phyloP scores from a whole-genome alignment of 2,888 invertebrate species.

The Synergus gifuensis region DNA sequence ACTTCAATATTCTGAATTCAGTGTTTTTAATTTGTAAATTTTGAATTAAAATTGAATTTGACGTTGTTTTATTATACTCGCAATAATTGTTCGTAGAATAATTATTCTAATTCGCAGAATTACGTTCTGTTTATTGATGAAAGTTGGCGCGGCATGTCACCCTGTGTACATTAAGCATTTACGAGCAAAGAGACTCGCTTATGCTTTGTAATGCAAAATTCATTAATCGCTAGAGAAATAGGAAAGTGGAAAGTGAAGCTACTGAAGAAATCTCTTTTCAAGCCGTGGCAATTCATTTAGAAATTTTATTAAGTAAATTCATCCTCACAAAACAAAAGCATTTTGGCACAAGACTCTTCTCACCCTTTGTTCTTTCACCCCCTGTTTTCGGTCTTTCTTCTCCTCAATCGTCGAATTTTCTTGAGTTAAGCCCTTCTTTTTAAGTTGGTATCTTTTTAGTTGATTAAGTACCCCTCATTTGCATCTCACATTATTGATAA shows the following conservation, averaged over 20 bases:
- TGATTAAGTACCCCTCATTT: too few relatives aligned
- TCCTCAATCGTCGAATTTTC: not conserved
- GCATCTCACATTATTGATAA: too few relatives aligned
- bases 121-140: conserved; percentile 53
- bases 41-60: not conserved
- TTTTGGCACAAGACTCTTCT: conserved; percentile 37
- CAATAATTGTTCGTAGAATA: conserved; percentile 42
- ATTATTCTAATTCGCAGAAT: conserved; percentile 43
- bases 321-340: conserved; percentile 39
- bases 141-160: conserved; percentile 7
- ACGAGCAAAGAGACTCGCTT: conserved; percentile 14
- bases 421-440: not conserved
- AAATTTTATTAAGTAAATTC: conserved; percentile 50
- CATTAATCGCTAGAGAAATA: conserved; percentile 48
- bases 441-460: not conserved
- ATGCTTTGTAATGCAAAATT: conserved; percentile 44
- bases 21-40: too few relatives aligned
- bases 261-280: conserved; percentile 47
- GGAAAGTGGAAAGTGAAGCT: conserved; percentile 45
- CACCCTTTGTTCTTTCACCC: conserved; percentile 51
- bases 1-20: too few relatives aligned
- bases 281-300: conserved; percentile 52
- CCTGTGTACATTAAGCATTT: conserved; percentile 20
- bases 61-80: conserved; percentile 14
- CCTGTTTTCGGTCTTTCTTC: conserved; percentile 50